Evolutionary conservation across 2,113 vertebrate species (phyloP).

Genomic region (Alethe diademata): DNA sequence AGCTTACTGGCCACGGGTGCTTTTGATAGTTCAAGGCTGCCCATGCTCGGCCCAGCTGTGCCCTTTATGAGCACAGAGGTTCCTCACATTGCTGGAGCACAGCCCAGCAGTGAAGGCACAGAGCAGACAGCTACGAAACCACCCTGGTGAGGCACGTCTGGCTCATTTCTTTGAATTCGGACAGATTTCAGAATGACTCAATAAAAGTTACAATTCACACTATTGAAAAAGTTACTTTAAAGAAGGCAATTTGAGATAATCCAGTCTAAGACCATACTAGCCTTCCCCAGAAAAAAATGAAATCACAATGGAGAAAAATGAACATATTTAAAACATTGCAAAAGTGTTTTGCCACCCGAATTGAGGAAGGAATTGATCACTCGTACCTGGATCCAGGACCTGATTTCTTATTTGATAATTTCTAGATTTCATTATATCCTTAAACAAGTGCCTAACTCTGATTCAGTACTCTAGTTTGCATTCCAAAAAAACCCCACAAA

Average conservation of each 20-base stretch:
- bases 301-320: background rate
- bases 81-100: background rate
- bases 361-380: background rate
- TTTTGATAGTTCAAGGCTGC: background rate
- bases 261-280: background rate
- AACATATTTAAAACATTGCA: background rate
- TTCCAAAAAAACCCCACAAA: conserved; percentile 29
- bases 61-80: fast-evolving
- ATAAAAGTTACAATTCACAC: background rate
- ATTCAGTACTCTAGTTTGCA: conserved; percentile 34
- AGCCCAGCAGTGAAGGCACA: background rate
- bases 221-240: background rate
- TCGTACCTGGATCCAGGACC: background rate
- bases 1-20: fast-evolving
- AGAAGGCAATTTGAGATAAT: background rate
- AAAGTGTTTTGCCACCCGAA: background rate
- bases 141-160: background rate
- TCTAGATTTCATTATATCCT: background rate
- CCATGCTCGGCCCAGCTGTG: background rate
- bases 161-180: background rate
- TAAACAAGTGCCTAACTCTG: background rate
- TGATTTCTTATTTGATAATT: background rate
- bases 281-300: background rate
- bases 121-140: background rate
- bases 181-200: background rate